Conservation (phyloP, 2,888 invertebrate species). For the Orchesella flavescens region DNA sequence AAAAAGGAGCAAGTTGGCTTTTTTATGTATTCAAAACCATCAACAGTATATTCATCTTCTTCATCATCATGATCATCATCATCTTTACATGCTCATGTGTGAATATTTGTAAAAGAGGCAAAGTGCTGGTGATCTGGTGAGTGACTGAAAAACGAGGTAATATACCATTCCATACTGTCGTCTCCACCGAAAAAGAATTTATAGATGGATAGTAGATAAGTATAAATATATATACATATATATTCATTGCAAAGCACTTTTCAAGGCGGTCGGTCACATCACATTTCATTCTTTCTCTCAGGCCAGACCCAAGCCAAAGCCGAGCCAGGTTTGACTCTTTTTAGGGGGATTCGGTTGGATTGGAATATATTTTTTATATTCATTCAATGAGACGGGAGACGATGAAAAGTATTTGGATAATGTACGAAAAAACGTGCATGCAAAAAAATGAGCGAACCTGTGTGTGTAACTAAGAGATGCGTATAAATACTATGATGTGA, state of each 20-base stretch:
- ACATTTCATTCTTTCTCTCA: conserved; percentile 37
- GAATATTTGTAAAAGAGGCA: neutral
- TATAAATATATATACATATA: no score
- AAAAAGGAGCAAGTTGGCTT: conserved; percentile 26
- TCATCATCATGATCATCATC: no score
- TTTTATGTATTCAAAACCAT: conserved; percentile 34
- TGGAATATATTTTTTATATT: neutral
- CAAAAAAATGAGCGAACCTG: neutral
- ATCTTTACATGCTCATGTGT: no score
- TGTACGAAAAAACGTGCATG: conserved; percentile 8
- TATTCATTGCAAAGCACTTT: neutral
- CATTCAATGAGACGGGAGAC: neutral
- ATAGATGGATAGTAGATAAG: conserved; percentile 22
- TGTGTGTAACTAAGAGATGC: neutral
- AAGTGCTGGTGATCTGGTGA: neutral
- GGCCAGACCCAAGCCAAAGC: no score
- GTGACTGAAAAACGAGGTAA: neutral
- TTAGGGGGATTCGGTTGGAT: neutral
- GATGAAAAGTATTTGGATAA: conserved; percentile 41
- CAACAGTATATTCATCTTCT: neutral
- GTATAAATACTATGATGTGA: neutral
- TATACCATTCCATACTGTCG: neutral
- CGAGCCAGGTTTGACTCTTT: conserved; percentile 6
- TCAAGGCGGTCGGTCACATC: conserved; percentile 48
- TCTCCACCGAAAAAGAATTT: neutral